These are phyloP conservation scores for Pagetopsis macropterus DNA, from an alignment of 2,797 vertebrate genomes.

Conservation along the genomic window DNA sequence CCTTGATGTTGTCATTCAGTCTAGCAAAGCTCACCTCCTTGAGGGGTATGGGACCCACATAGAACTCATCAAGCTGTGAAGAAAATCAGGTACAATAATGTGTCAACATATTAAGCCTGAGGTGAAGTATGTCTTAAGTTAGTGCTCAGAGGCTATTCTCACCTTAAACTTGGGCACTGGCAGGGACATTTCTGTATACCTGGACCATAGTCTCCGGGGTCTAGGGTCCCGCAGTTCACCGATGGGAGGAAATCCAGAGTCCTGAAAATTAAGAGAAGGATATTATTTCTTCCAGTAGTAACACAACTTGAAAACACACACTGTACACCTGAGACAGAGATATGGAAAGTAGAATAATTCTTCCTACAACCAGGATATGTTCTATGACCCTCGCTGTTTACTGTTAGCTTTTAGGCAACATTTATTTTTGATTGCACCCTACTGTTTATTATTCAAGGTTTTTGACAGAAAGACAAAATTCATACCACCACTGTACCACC, in stretches of 20 bases:
- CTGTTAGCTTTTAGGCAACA: background rate
- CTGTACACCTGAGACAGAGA: background rate
- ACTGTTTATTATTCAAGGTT: background rate
- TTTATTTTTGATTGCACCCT: too few species aligned
- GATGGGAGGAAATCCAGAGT: constrained; percentile 89
- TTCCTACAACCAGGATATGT: background rate
- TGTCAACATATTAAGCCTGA: background rate
- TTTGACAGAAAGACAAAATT: too few species aligned
- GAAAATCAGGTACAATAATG: background rate
- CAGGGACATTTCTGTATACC: constrained; percentile 89
- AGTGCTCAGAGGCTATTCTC: constrained; percentile 17
- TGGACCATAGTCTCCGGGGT: constrained; percentile 91
- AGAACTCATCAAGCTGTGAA: constrained; percentile 91
- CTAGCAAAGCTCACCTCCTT: constrained; percentile 96
- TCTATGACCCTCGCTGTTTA: background rate
- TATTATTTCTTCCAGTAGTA: too few species aligned
- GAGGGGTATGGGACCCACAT: constrained; percentile 92
- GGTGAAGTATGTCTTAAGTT: background rate
- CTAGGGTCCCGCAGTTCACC: constrained; percentile 91
- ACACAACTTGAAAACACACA: background rate
- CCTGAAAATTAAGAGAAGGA: constrained; percentile 73
- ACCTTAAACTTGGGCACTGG: constrained; percentile 96
- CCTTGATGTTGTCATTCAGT: constrained; percentile 94
- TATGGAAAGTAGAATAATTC: background rate
- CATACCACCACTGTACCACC: too few species aligned